These are phyloP conservation scores for Sciurus vulgaris DNA, from an alignment of 2,797 vertebrate genomes.

Conservation along the genomic window DNA sequence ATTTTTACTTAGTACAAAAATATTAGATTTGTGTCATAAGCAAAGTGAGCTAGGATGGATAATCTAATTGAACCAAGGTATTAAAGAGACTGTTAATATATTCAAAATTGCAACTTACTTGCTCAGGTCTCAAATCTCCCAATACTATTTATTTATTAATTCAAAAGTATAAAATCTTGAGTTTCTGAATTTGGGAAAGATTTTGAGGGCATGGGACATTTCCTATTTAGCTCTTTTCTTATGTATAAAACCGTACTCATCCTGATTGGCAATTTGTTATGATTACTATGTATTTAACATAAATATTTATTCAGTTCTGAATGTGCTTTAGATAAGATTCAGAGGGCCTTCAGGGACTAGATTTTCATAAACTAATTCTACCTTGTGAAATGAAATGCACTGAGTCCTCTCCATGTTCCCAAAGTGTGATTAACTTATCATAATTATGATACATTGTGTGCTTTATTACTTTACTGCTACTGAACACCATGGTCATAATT, in stretches of 20 bases:
- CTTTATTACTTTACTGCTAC: constrained; percentile 31
- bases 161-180: constrained; percentile 34
- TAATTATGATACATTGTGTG: neutral
- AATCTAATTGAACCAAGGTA: neutral
- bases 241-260: constrained; percentile 1
- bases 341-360: neutral
- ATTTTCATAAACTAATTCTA: constrained; percentile 57
- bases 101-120: neutral
- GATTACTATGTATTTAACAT: constrained; percentile 31
- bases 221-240: constrained; percentile 18
- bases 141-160: neutral
- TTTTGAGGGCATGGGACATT: neutral
- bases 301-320: constrained; percentile 28
- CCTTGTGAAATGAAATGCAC: constrained; percentile 41
- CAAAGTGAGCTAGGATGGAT: neutral
- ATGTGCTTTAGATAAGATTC: constrained; percentile 27
- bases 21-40: neutral
- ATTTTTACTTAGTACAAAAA: neutral
- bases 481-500: constrained; percentile 20
- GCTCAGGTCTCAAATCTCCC: neutral
- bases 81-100: neutral
- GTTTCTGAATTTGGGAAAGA: neutral
- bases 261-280: constrained; percentile 1
- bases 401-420: neutral
- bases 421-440: constrained; percentile 34